These are phyloP conservation scores for Aromia moschata DNA, from an alignment of 2,888 invertebrate genomes.

Conservation along the genomic window DNA sequence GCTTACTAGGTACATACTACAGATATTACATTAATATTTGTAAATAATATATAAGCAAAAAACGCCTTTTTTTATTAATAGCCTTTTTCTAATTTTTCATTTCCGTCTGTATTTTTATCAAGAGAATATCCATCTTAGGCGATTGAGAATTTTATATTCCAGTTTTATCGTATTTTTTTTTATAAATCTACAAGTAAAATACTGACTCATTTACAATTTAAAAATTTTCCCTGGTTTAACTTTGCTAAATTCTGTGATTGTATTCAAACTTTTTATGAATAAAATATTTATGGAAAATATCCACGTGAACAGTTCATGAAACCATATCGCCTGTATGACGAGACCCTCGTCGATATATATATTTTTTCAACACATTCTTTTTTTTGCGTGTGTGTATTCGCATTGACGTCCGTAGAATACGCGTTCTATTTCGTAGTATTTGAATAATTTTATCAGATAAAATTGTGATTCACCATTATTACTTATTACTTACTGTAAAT, in stretches of 20 bases:
- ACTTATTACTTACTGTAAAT: too few relatives aligned
- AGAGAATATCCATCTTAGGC: too few relatives aligned
- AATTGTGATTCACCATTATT: constrained; percentile 9
- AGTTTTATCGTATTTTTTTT: constrained; percentile 32
- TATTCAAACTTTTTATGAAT: constrained; percentile 41
- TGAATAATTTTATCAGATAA: constrained; percentile 7
- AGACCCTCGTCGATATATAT: too few relatives aligned
- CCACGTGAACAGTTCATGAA: constrained; percentile 34
- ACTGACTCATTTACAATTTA: constrained; percentile 34
- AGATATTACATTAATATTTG: too few relatives aligned
- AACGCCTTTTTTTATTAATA: too few relatives aligned
- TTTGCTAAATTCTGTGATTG: constrained; percentile 37
- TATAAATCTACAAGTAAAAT: constrained; percentile 37
- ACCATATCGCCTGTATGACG: constrained; percentile 3
- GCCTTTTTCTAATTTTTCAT: too few relatives aligned
- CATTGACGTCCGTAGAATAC: neutral
- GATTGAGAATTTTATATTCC: too few relatives aligned
- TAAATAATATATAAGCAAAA: too few relatives aligned
- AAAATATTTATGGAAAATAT: constrained; percentile 41
- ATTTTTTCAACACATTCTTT: too few relatives aligned
- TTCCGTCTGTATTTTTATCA: too few relatives aligned
- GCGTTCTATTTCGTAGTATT: neutral
- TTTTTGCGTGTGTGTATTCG: neutral
- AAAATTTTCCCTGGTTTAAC: constrained; percentile 29
- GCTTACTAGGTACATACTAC: constrained; percentile 3